Percentiles rank a stretch among this genome's conserved stretches.
Evolutionary conservation across 2,888 invertebrate species (phyloP).

Genomic region (Sylvicola cinctus): DNA sequence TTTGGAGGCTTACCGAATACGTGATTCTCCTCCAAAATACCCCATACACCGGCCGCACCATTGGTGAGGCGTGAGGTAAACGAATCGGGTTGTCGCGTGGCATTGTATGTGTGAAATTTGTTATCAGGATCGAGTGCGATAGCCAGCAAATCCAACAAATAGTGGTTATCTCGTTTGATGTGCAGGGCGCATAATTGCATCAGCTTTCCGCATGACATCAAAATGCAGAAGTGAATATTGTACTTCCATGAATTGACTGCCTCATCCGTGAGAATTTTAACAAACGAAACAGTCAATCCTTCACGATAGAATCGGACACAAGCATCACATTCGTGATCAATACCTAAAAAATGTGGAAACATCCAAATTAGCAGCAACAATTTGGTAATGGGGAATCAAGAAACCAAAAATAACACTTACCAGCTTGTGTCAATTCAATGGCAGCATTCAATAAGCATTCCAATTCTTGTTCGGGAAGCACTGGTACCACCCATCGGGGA

Average conservation of each 20-base stretch:
- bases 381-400: constrained; percentile 1
- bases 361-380: constrained; percentile 4
- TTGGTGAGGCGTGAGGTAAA: constrained; percentile 8
- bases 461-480: constrained; percentile 87
- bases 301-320: constrained; percentile 92
- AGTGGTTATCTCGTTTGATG: constrained; percentile 74
- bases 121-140: constrained; percentile 90
- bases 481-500: constrained; percentile 93
- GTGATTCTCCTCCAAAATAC: constrained; percentile 44
- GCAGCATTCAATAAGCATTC: constrained; percentile 79
- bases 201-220: constrained; percentile 79
- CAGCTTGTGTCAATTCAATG: constrained; percentile 68
- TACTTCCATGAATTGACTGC: constrained; percentile 95
- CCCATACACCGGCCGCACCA: constrained; percentile 23
- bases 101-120: constrained; percentile 46
- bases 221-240: constrained; percentile 89
- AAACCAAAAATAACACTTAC: constrained; percentile 23
- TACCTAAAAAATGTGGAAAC: constrained; percentile 45
- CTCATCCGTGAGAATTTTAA: constrained; percentile 92
- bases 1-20: constrained; percentile 36
- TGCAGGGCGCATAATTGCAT: constrained; percentile 86
- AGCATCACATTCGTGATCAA: constrained; percentile 70
- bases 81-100: constrained; percentile 20
- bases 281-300: constrained; percentile 83
- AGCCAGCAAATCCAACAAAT: constrained; percentile 74